These are phyloP conservation scores for Agapostemon virescens DNA, from an alignment of 2,888 invertebrate species.

Conservation along the genomic window DNA sequence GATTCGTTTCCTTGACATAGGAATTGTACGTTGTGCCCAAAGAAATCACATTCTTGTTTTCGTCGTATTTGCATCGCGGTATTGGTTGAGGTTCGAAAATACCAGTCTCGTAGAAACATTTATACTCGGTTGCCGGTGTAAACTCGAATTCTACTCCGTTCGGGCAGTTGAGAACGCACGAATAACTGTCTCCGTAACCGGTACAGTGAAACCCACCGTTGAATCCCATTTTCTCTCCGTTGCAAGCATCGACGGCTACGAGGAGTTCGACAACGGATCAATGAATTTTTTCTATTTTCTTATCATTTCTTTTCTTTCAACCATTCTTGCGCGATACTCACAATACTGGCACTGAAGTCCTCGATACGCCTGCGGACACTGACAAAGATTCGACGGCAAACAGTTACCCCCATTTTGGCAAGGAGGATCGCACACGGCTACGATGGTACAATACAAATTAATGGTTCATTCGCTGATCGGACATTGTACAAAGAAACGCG, in stretches of 20 bases:
- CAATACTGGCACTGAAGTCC: conserved; percentile 89
- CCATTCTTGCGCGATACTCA: conserved; percentile 74
- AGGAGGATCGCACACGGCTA: conserved; percentile 86
- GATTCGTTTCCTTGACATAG: conserved; percentile 61
- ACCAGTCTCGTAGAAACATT: conserved; percentile 86
- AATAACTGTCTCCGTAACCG: conserved; percentile 83
- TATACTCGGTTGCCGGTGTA: conserved; percentile 84
- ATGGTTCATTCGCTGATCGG: too few species aligned
- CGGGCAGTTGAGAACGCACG: conserved; percentile 87
- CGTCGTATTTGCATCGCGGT: conserved; percentile 88
- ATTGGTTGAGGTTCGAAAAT: conserved; percentile 86
- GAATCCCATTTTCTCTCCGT: conserved; percentile 85
- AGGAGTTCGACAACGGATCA: not conserved
- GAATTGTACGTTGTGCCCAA: conserved; percentile 61
- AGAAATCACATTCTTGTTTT: conserved; percentile 68
- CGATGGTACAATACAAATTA: too few species aligned
- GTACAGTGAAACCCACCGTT: conserved; percentile 90
- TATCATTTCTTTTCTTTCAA: not conserved
- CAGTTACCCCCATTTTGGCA: conserved; percentile 93
- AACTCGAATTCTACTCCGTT: conserved; percentile 84
- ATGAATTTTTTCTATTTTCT: not conserved
- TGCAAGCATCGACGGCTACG: conserved; percentile 84
- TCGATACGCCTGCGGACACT: conserved; percentile 87
- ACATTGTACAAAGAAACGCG: not conserved
- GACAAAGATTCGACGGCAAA: conserved; percentile 88